phyloP scores from a whole-genome alignment of 1,140 invertebrate genomes.

The Anastrepha obliqua region DNA sequence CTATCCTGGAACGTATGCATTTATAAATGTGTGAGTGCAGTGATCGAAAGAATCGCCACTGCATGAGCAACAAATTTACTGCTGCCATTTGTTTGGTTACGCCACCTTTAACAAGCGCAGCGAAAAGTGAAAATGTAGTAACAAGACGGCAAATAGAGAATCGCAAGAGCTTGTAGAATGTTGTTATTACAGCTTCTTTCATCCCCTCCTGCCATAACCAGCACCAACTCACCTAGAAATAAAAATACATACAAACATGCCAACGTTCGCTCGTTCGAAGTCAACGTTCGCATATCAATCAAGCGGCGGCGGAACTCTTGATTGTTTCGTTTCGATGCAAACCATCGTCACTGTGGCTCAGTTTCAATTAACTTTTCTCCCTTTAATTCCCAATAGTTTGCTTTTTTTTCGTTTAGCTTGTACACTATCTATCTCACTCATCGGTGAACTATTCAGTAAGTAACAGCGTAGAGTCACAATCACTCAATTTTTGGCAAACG shows the following conservation, averaged over 20 bases:
- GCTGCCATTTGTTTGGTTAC: conserved; percentile 3
- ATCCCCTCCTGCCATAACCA: too few relatives aligned
- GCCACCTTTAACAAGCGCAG: too few relatives aligned
- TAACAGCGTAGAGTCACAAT: too few relatives aligned
- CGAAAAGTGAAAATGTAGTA: neutral
- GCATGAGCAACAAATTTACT: neutral
- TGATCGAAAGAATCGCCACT: neutral
- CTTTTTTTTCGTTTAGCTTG: neutral
- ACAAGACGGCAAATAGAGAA: too few relatives aligned
- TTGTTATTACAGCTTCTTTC: too few relatives aligned
- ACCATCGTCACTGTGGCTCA: neutral
- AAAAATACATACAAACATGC: too few relatives aligned
- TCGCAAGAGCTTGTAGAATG: too few relatives aligned
- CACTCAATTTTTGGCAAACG: too few relatives aligned
- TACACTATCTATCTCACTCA: neutral
- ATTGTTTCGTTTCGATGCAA: neutral
- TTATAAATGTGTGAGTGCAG: neutral
- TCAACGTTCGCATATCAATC: conserved; percentile 23
- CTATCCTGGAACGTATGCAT: neutral
- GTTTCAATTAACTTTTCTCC: conserved; percentile 13
- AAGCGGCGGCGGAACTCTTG: neutral
- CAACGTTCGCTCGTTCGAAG: neutral
- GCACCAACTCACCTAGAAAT: too few relatives aligned
- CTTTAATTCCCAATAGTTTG: neutral
- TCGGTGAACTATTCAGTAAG: neutral